Evolutionary conservation across 2,888 invertebrate genomes (phyloP), one percentile per base, ranked within the genome.

Genomic region (Horisme vitalbata): DNA sequence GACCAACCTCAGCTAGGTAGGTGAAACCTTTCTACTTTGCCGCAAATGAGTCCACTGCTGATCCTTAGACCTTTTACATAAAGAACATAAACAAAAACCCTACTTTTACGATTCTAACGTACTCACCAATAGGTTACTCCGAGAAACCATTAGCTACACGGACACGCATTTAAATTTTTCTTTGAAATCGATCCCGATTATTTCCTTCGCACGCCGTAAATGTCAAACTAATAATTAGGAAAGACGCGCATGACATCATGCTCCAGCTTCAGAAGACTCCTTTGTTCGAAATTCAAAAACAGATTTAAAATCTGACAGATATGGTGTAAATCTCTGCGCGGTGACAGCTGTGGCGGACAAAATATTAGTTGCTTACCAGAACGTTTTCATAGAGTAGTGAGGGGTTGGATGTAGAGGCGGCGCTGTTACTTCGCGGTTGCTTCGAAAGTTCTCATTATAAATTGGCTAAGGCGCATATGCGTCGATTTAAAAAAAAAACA

Each of bases 311-410:
- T 64, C 62, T 77, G 79, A 79, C 81, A 83, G 80, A 76, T 69
- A 71, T 71, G 77, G 72, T 75, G 81, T 88, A 88, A 87, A 89
- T 89, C 59, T 54, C 82, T 79, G 66, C 49, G 58, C 55, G 68
- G 63, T 82, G 88, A 83, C 88, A 87, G 71, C 68, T 68, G 75
- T 70, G 73, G 76, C 75, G 75, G 80, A 76, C 75, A 74, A 41
- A 82, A 83, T 83, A 81, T 78, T 80, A 80, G n/a, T 80, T 81
- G 75, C 76, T 77, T 68, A 26, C 39, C 31, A 44, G 39, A 34
- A 41, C 31, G 20, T 27, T 21, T 14, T 35, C 44, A 8, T 55
- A 52, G 53, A 55, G 39, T 9, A 15, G 28, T 20, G 35, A 28
- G 15, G 11, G 21, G 4, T 28, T n/a, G 7, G 1, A 15, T 4